phyloP scores from a whole-genome alignment of 2,113 vertebrate genomes.

The Leucosticte australis region DNA sequence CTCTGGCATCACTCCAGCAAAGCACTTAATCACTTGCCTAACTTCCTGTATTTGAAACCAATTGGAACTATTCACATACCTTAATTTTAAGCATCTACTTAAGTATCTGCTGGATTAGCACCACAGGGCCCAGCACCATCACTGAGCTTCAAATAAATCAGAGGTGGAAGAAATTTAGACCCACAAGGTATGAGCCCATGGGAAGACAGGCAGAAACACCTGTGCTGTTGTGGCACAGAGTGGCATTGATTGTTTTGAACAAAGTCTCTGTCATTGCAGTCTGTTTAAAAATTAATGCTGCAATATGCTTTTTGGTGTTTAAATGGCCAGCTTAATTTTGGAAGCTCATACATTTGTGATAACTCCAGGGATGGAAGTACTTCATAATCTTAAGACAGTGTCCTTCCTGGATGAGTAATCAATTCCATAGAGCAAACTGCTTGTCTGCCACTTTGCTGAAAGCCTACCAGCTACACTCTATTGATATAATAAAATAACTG shows the following conservation, averaged over 20 bases:
- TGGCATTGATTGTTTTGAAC: constrained; percentile 9
- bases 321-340: constrained; percentile 28
- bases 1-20: constrained; percentile 51
- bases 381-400: constrained; percentile 21
- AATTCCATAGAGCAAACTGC: constrained; percentile 29
- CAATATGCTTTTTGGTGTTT: constrained; percentile 29
- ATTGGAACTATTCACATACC: constrained; percentile 1
- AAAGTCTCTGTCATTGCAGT: neutral
- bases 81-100: constrained; percentile 30
- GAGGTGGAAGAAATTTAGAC: neutral
- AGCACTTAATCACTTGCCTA: constrained; percentile 57
- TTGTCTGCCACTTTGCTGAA: neutral
- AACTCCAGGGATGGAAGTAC: constrained; percentile 33
- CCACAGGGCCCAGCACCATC: neutral
- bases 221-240: neutral
- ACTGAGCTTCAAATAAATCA: neutral
- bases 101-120: constrained; percentile 2
- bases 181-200: neutral
- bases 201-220: neutral
- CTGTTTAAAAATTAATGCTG: constrained; percentile 31
- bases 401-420: constrained; percentile 34
- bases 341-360: constrained; percentile 25
- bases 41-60: constrained; percentile 39
- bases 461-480: neutral
- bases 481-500: neutral